phyloP scores from a whole-genome alignment of 2,797 vertebrate genomes.

The Sebastes matsubarae region DNA sequence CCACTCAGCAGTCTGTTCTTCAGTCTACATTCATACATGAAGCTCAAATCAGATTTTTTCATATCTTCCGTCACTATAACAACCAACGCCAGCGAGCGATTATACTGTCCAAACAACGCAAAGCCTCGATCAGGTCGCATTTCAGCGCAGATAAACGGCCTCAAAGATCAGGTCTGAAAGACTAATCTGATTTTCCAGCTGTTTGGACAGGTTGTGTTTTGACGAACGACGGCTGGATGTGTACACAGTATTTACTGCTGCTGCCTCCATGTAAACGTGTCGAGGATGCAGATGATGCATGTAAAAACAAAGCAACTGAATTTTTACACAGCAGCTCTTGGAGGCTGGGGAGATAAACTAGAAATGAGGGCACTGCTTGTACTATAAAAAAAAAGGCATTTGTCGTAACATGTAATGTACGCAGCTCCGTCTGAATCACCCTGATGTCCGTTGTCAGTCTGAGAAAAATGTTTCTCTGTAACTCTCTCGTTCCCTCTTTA shows the following conservation, averaged over 20 bases:
- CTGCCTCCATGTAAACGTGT: constrained; percentile 1
- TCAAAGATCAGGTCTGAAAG: not conserved
- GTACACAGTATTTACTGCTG: not conserved
- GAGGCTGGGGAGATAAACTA: not conserved
- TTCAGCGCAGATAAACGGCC: not conserved
- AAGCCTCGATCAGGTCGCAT: not conserved
- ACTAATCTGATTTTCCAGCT: not conserved
- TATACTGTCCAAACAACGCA: not conserved
- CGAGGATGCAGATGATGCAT: not conserved
- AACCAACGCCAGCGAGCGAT: not conserved
- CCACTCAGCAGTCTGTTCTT: not conserved
- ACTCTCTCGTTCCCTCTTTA: not conserved
- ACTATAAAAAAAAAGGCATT: not conserved
- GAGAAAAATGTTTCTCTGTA: not conserved
- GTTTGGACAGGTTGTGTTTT: constrained; percentile 19
- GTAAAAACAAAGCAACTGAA: not conserved
- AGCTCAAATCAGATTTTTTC: not conserved
- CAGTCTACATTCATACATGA: not conserved
- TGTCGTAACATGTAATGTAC: not conserved
- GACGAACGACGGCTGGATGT: not conserved
- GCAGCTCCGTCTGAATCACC: no score
- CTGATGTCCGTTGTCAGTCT: no score
- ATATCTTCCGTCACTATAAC: not conserved
- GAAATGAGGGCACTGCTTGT: not conserved
- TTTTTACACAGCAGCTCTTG: not conserved